phyloP scores from a whole-genome alignment of 1,140 invertebrate species.

The Drosophila mayri region DNA sequence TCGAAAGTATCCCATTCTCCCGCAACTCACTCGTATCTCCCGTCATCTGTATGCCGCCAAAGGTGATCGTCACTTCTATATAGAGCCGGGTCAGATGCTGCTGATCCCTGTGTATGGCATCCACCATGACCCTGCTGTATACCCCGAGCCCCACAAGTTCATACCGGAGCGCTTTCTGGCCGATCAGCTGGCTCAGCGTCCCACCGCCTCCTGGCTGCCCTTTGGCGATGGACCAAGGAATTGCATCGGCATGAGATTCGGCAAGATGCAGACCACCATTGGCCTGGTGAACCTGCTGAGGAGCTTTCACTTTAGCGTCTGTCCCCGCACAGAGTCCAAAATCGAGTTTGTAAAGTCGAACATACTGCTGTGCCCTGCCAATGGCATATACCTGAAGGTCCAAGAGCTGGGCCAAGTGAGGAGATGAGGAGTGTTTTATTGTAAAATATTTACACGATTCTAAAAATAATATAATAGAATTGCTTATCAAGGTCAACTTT shows the following conservation, averaged over 20 bases:
- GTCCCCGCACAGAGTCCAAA: conserved; percentile 82
- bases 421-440: conserved; percentile 1
- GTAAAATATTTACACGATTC: neutral
- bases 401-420: conserved; percentile 28
- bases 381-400: conserved; percentile 83
- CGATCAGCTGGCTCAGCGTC: conserved; percentile 82
- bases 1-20: conserved; percentile 85
- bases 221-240: conserved; percentile 87
- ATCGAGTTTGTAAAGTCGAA: conserved; percentile 84
- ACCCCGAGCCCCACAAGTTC: conserved; percentile 87
- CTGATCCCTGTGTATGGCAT: conserved; percentile 87
- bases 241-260: conserved; percentile 86
- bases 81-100: conserved; percentile 81
- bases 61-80: conserved; percentile 57
- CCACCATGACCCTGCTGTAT: conserved; percentile 87
- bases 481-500: conserved; percentile 2
- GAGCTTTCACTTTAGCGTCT: conserved; percentile 77
- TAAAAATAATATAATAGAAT: neutral
- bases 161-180: conserved; percentile 87
- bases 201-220: conserved; percentile 86
- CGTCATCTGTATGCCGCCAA: conserved; percentile 67
- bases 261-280: conserved; percentile 85
- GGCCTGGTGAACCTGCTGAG: conserved; percentile 83
- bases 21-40: conserved; percentile 70
- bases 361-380: conserved; percentile 82